A percentile compares a stretch with the other conserved stretches of the same genome.
Conservation (phyloP, 2,888 invertebrate genomes). For the Eulithis prunata region DNA sequence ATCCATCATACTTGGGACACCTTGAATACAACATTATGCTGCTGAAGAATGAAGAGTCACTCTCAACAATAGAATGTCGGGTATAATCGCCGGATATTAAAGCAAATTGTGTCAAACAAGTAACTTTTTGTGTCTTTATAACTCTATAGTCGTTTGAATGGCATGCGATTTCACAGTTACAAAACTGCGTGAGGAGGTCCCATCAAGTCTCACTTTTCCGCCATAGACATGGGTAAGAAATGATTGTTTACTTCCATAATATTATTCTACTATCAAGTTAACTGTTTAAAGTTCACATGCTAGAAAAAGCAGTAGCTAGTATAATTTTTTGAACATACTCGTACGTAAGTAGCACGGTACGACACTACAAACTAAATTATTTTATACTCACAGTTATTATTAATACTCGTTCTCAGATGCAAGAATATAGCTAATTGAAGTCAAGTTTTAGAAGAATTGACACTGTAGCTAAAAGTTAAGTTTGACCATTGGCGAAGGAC, state of each 20-base stretch:
- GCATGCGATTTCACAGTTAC: conserved; percentile 8
- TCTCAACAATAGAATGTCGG: conserved; percentile 27
- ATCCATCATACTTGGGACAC: not conserved
- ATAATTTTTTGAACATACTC: no score
- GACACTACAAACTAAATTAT: no score
- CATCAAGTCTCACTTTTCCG: not conserved
- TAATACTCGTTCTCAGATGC: no score
- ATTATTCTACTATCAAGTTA: conserved; percentile 8
- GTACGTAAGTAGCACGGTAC: no score
- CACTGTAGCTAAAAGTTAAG: no score
- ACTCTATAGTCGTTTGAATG: conserved; percentile 8
- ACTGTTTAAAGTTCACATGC: not conserved
- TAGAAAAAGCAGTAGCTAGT: not conserved
- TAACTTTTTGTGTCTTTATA: conserved; percentile 44
- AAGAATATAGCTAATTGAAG: no score
- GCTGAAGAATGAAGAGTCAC: conserved; percentile 23
- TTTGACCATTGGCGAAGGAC: no score
- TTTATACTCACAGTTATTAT: no score
- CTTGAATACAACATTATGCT: conserved; percentile 7
- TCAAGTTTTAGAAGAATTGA: no score
- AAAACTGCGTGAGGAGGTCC: conserved; percentile 3
- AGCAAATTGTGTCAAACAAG: conserved; percentile 50
- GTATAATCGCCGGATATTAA: conserved; percentile 54
- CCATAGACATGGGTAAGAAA: not conserved
- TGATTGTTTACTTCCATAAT: not conserved